Percentiles rank a stretch among this genome's conserved stretches.
These are phyloP conservation scores for Hyperoplus lanceolatus DNA, from an alignment of 2,797 vertebrate genomes.

Conservation along the genomic window DNA sequence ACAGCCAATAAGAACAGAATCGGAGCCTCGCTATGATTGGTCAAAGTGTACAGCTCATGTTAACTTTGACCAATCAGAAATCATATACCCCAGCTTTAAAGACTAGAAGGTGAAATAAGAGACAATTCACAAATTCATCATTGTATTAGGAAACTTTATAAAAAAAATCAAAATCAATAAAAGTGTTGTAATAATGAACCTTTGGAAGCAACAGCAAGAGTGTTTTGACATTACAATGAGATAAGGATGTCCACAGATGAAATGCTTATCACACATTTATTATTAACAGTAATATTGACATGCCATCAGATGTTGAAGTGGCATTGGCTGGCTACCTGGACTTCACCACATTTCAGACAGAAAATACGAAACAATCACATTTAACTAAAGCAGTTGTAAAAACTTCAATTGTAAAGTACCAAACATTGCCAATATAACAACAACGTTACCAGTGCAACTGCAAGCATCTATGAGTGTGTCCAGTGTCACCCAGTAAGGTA, in stretches of 20 bases:
- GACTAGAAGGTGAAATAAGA: slow-evolving; percentile 8
- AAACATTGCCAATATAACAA: slow-evolving; percentile 12
- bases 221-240: slow-evolving; percentile 13
- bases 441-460: slow-evolving; percentile 29
- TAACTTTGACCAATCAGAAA: no score
- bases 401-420: slow-evolving; percentile 21
- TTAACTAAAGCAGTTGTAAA: slow-evolving; percentile 25
- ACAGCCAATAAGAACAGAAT: no score
- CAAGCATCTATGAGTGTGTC: slow-evolving; percentile 9
- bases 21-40: no score
- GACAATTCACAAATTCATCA: slow-evolving; percentile 12
- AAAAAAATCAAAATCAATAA: slow-evolving; percentile 47
- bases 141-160: slow-evolving; percentile 60
- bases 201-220: slow-evolving; percentile 1
- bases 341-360: slow-evolving; percentile 31
- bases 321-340: neutral
- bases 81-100: no score
- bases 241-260: slow-evolving; percentile 21
- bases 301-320: neutral
- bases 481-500: slow-evolving; percentile 1
- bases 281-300: slow-evolving; percentile 11
- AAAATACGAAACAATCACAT: slow-evolving; percentile 31
- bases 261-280: slow-evolving; percentile 36
- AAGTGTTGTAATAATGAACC: slow-evolving; percentile 8
- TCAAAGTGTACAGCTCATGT: no score